These are phyloP conservation scores for Lycopodina hypogea DNA, from an alignment of 37 sponge, comb jelly and placozoan genomes.

Conservation along the genomic window DNA sequence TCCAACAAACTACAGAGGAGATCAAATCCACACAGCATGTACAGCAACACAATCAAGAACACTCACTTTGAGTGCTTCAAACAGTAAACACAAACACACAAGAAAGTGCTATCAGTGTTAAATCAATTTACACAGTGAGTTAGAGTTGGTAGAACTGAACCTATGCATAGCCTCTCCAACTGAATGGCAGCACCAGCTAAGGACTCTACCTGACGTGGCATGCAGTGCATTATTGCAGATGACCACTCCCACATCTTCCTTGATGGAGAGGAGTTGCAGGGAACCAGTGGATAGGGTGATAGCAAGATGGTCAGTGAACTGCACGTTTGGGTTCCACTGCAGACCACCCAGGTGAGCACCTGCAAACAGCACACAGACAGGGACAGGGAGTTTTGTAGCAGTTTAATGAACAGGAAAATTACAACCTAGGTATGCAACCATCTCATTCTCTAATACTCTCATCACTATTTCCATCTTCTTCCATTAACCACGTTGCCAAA, in stretches of 20 bases:
- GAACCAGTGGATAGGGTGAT: slow-evolving; percentile 35
- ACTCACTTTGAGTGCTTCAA: no score
- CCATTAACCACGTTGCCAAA: no score
- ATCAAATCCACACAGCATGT: not conserved
- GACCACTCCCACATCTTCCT: slow-evolving; percentile 11
- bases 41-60: no score
- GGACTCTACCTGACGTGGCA: slow-evolving; percentile 34
- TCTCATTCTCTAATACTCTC: no score
- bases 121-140: no score
- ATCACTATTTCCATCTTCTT: no score
- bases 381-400: not conserved
- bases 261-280: slow-evolving; percentile 27
- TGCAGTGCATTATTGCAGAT: not conserved
- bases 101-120: no score
- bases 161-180: no score
- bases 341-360: slow-evolving; percentile 18
- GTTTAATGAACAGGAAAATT: no score
- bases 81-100: no score
- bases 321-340: slow-evolving; percentile 46
- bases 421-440: no score
- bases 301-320: slow-evolving; percentile 20
- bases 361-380: not conserved
- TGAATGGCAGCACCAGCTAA: slow-evolving; percentile 1
- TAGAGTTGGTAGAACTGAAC: no score
- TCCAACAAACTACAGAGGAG: slow-evolving; percentile 74